Conservation (phyloP, 2,888 invertebrate species). For the Sarcophaga caerulescens region DNA sequence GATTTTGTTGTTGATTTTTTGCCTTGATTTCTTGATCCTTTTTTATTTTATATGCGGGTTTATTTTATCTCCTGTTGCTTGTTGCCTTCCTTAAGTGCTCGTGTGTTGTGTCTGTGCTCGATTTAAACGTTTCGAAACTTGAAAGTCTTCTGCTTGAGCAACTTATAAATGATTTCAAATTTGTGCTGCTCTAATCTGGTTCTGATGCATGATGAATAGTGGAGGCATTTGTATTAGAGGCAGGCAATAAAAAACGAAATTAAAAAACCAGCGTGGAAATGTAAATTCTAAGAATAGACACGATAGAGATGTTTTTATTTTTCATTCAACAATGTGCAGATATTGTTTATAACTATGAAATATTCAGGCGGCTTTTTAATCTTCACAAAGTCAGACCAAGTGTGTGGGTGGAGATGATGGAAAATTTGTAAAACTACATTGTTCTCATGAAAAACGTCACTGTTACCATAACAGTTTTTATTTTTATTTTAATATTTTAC, state of each 20-base stretch:
- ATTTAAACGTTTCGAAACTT: background rate
- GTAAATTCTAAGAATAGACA: slow-evolving; percentile 24
- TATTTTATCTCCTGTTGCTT: too few relatives aligned
- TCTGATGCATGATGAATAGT: background rate
- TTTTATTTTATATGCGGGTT: background rate
- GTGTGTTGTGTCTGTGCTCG: background rate
- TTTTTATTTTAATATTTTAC: too few relatives aligned
- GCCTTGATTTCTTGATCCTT: background rate
- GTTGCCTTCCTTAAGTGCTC: background rate
- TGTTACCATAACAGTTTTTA: background rate
- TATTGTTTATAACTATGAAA: slow-evolving; percentile 34
- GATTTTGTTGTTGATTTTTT: background rate
- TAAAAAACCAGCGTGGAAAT: background rate
- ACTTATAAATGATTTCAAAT: slow-evolving; percentile 23
- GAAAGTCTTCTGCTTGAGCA: slow-evolving; percentile 4
- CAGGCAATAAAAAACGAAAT: background rate
- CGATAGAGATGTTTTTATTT: background rate
- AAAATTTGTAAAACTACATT: background rate
- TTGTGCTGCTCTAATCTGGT: background rate
- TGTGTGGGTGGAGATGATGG: background rate
- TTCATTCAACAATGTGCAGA: background rate
- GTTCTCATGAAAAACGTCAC: background rate
- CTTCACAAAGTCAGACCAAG: background rate
- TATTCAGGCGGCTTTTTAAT: background rate
- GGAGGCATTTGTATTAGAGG: background rate